Percentiles rank a stretch among this genome's conserved stretches.
phyloP scores from a whole-genome alignment of 2,113 vertebrate species.

The Sakesphorus luctuosus region DNA sequence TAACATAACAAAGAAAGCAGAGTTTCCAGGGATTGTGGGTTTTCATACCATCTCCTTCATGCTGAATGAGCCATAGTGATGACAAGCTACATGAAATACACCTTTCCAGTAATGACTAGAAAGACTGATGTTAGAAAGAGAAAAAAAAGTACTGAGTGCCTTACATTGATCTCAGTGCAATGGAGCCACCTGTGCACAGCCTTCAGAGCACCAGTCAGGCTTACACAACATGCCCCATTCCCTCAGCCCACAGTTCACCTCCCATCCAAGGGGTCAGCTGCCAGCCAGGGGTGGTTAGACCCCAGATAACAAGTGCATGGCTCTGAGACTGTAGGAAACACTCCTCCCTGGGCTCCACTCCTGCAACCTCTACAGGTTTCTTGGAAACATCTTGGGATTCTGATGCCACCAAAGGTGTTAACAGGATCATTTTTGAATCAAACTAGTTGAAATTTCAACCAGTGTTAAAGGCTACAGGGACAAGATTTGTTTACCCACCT shows the following conservation, averaged over 20 bases:
- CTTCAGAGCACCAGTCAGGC: neutral
- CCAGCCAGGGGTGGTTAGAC: neutral
- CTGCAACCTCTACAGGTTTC: neutral
- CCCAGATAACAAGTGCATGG: neutral
- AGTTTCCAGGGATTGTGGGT: neutral
- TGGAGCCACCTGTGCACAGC: neutral
- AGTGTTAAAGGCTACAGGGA: neutral
- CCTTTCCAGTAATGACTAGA: neutral
- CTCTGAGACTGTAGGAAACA: neutral
- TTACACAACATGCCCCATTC: neutral
- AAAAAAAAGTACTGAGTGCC: neutral
- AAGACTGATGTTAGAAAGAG: neutral
- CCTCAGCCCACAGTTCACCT: neutral
- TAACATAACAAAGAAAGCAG: neutral
- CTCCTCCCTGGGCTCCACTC: neutral
- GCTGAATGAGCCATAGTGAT: neutral
- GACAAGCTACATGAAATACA: neutral
- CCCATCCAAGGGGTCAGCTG: neutral
- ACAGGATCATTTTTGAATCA: neutral
- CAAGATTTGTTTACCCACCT: neutral
- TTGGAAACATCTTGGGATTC: neutral
- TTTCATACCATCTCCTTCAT: accelerated
- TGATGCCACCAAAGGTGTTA: neutral
- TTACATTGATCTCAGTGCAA: neutral
- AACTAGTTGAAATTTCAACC: neutral